Percentiles rank a stretch among this genome's conserved stretches.
These are phyloP conservation scores for Willisornis vidua DNA, from an alignment of 2,113 vertebrate species.

Conservation along the genomic window DNA sequence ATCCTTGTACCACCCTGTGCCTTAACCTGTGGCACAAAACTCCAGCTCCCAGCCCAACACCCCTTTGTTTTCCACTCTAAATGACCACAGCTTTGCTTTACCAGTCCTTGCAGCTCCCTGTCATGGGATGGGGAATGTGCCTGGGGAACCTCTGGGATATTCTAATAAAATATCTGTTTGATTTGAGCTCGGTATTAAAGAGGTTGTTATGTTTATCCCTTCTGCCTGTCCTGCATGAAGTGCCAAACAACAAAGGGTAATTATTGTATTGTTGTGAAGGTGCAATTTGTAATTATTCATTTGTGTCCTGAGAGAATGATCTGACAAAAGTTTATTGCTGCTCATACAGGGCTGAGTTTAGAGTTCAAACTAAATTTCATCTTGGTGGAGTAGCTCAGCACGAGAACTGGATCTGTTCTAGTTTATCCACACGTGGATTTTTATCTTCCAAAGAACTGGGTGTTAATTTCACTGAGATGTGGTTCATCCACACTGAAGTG, in stretches of 20 bases:
- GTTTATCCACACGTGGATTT: not conserved
- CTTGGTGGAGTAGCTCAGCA: not conserved
- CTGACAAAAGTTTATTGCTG: not conserved
- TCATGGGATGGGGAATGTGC: not conserved
- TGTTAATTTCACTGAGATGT: not conserved
- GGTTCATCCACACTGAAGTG: not conserved
- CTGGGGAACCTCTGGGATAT: not conserved
- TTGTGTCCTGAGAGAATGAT: not conserved
- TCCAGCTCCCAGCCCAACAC: not conserved
- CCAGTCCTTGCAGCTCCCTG: not conserved
- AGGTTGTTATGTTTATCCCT: not conserved
- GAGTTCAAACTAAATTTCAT: not conserved
- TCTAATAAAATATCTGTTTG: not conserved
- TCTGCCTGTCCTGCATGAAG: not conserved
- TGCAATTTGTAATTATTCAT: not conserved
- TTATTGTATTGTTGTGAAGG: not conserved
- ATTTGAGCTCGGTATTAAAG: not conserved
- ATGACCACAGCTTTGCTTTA: not conserved
- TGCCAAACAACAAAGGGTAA: not conserved
- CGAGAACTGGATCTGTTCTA: not conserved
- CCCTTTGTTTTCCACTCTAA: not conserved
- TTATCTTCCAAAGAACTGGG: not conserved
- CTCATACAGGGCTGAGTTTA: not conserved
- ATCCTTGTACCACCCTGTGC: not conserved
- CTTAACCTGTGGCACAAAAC: fast-evolving